Conservation (phyloP, 2,797 vertebrate genomes). For the Poecilia picta region DNA sequence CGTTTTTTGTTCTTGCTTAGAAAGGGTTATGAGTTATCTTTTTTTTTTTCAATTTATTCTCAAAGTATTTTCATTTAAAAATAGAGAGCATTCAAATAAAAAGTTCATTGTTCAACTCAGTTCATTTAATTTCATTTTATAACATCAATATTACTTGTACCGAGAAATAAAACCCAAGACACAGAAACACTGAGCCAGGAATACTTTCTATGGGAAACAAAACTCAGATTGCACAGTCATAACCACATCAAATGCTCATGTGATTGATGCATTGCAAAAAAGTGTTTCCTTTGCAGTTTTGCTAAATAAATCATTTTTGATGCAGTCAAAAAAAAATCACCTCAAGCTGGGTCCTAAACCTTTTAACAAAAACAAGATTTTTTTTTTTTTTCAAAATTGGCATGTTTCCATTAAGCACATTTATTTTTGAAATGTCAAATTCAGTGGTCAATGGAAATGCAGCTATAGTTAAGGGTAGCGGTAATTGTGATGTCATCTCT, state of each 20-base stretch:
- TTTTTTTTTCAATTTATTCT: neutral
- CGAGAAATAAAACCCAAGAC: neutral
- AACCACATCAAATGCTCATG: neutral
- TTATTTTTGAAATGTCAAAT: too few species aligned
- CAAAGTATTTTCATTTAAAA: neutral
- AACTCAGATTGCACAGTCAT: neutral
- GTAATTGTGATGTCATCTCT: neutral
- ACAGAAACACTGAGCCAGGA: neutral
- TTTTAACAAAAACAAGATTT: too few species aligned
- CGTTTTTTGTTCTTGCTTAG: too few species aligned
- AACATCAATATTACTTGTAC: neutral
- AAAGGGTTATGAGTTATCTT: neutral
- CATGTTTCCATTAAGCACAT: too few species aligned
- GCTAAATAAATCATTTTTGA: too few species aligned
- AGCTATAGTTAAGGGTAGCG: neutral
- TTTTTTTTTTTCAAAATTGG: too few species aligned
- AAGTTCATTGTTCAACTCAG: neutral
- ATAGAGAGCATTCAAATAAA: neutral
- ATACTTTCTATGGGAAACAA: neutral
- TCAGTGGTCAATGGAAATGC: too few species aligned
- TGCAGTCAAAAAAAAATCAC: too few species aligned
- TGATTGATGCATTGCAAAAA: too few species aligned
- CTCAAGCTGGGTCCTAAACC: too few species aligned
- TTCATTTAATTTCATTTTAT: neutral
- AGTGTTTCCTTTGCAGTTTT: too few species aligned